These are phyloP conservation scores for Gallinago paraguaiae DNA, from an alignment of 2,113 vertebrate species.

Conservation along the genomic window DNA sequence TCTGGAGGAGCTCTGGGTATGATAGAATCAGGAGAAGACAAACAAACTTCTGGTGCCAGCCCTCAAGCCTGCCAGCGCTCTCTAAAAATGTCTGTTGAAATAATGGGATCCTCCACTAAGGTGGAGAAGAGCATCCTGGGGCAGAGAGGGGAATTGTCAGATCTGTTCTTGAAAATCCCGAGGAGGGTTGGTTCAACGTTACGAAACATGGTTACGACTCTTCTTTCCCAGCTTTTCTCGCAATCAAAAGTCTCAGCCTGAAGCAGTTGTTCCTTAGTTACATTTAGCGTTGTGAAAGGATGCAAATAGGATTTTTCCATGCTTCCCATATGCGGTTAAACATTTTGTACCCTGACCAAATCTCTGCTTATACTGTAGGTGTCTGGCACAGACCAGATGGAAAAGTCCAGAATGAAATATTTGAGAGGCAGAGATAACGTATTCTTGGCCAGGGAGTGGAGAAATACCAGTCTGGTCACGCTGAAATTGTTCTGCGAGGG, in stretches of 20 bases:
- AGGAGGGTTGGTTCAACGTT: neutral
- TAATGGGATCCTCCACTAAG: neutral
- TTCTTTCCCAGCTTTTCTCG: neutral
- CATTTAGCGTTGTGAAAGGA: neutral
- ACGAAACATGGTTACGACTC: neutral
- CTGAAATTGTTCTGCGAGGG: neutral
- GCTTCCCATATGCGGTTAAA: constrained; percentile 20
- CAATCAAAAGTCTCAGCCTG: neutral
- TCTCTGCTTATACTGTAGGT: neutral
- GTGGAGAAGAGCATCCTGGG: neutral
- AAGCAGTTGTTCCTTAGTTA: neutral
- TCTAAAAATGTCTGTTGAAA: neutral
- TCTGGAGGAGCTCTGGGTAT: neutral
- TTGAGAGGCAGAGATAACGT: neutral
- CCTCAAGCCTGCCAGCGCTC: neutral
- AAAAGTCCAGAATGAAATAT: neutral
- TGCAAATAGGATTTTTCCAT: neutral
- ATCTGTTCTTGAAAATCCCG: neutral
- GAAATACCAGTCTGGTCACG: neutral
- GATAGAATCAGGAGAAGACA: neutral
- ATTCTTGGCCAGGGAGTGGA: neutral
- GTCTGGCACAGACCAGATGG: neutral
- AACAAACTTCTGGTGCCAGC: neutral
- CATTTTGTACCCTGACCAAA: neutral
- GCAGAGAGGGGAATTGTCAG: neutral